phyloP scores from a whole-genome alignment of 2,797 vertebrate genomes.

The Ctenopoma kingsleyae region DNA sequence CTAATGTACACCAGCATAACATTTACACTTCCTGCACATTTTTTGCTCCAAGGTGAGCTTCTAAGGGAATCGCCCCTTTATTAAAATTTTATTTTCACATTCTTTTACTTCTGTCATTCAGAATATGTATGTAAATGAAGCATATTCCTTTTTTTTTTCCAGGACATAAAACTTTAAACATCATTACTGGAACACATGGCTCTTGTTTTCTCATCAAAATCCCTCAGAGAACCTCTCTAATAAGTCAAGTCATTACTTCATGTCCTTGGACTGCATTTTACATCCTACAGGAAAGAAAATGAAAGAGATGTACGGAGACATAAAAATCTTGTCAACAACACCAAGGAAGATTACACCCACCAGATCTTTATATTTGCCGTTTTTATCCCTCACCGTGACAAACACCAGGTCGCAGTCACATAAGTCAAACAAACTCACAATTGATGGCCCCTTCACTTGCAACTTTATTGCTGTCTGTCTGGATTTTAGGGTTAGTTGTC shows the following conservation, averaged over 20 bases:
- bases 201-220: not conserved
- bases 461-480: constrained; percentile 54
- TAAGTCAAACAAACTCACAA: constrained; percentile 13
- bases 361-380: not conserved
- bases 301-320: constrained; percentile 2
- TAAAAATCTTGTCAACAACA: not conserved
- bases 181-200: not conserved
- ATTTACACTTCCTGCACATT: constrained; percentile 6
- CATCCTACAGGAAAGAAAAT: not conserved
- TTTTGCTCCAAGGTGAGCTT: not conserved
- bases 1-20: constrained; percentile 16
- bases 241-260: constrained; percentile 1
- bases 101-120: not conserved
- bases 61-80: not conserved
- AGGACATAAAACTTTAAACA: not conserved
- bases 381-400: constrained; percentile 4
- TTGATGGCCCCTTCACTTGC: constrained; percentile 12
- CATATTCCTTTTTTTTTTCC: no score
- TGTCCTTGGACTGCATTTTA: not conserved
- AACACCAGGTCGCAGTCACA: not conserved
- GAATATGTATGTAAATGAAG: no score
- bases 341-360: not conserved
- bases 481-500: constrained; percentile 41
- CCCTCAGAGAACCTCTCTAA: not conserved
- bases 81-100: not conserved